Evolutionary conservation across 2,797 vertebrate genomes (phyloP), one percentile per base, ranked within the genome.

Genomic region (Australoheros facetus): DNA sequence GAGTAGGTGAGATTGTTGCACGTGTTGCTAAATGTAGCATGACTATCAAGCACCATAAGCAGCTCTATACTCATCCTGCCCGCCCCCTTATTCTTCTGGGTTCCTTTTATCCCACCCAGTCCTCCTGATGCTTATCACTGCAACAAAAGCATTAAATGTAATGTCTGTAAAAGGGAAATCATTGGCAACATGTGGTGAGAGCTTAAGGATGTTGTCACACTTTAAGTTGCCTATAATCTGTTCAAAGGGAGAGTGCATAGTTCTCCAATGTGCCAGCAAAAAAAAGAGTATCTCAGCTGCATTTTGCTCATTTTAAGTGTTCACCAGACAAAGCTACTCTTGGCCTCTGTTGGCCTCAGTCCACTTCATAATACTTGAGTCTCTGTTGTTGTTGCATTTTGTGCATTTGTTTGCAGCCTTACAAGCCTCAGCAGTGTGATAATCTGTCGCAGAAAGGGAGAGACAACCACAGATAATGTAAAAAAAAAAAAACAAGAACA

Each of bases 181-280:
- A 92, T 91, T 92, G 95, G 94, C 94, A 95, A 94, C 95, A 95
- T 96, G 95, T 90, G 95, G 96, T 89, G 95, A 95, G 93, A 95
- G 95, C 95, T 96, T 96, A 96, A 96, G 95, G 95, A 96, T 95
- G 96, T 96, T 97, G 96, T 97, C 96, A 96, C 96, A 96, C 96
- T 97, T 96, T 96, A 96, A 96, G 90, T 96, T 95, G 95, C 92
- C 93, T 85, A 86, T 96, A 96, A 96, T 96, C 96, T 95, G 94
- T 95, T 97, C 95, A 97, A 96, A 97, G 95, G 90, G 91, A 94
- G 93, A 89, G 82, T 70, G 89, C 91, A 91, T 93, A 91, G 93
- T 95, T 93, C 90, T 93, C 91, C 78, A 93, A 95, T 92, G 89
- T 88, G 75, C 80, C 91, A 91, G 92, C 76, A 79, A 85, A 86